Evolutionary conservation across 2,797 vertebrate species (phyloP).

Genomic region (Acomys russatus): DNA sequence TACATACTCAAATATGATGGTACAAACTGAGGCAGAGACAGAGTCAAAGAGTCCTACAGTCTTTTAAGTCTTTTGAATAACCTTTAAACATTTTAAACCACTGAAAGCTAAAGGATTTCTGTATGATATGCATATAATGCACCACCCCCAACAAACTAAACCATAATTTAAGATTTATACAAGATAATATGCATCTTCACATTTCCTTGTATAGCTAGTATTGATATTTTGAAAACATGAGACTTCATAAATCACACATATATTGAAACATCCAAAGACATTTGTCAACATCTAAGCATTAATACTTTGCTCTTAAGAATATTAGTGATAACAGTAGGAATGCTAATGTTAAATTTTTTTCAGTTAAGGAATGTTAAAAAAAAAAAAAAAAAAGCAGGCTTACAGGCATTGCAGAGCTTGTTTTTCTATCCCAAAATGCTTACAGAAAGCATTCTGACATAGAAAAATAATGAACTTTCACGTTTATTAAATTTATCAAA

Average conservation of each 20-base stretch:
- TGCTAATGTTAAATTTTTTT: not conserved
- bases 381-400: not conserved
- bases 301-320: conserved; percentile 21
- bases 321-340: not conserved
- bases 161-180: conserved; percentile 49
- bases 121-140: not conserved
- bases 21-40: not conserved
- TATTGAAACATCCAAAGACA: conserved; percentile 35
- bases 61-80: not conserved
- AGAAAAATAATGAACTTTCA: conserved; percentile 48
- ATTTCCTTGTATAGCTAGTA: conserved; percentile 48
- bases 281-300: conserved; percentile 56
- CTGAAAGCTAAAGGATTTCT: conserved; percentile 48
- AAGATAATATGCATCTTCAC: not conserved
- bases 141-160: conserved; percentile 35
- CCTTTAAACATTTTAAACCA: conserved; percentile 57
- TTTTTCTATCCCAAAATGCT: conserved; percentile 33
- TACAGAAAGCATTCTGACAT: conserved; percentile 49
- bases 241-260: conserved; percentile 39
- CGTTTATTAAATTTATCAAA: conserved; percentile 37
- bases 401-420: not conserved
- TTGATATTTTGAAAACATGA: conserved; percentile 54
- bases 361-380: no score
- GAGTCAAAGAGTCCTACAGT: not conserved
- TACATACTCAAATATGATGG: not conserved